These are phyloP conservation scores for Tigriopus californicus DNA, from an alignment of 2,888 invertebrate species.

Conservation along the genomic window DNA sequence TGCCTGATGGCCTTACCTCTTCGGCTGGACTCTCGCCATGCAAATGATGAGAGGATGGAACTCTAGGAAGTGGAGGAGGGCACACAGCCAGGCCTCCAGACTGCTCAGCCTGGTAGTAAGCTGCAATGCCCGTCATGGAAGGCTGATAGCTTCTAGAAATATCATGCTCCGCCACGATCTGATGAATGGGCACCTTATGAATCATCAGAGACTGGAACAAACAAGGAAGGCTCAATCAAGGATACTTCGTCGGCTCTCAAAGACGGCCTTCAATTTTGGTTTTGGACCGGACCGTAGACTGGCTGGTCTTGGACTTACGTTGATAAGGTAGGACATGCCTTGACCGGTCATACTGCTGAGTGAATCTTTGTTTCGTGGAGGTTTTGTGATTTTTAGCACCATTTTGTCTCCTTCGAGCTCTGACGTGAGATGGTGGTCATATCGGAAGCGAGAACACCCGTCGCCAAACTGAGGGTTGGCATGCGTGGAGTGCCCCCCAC, in stretches of 20 bases:
- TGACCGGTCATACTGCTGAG: constrained; percentile 20
- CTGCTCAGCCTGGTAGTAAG: constrained; percentile 24
- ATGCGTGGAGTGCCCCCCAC: too few species aligned
- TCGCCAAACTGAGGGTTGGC: neutral
- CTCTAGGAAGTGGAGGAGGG: constrained; percentile 10
- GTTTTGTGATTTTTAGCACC: constrained; percentile 17
- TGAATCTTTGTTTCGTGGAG: constrained; percentile 20
- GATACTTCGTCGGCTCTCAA: too few species aligned
- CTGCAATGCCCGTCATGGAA: constrained; percentile 61
- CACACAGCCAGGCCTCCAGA: constrained; percentile 12
- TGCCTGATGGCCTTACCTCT: constrained; percentile 6
- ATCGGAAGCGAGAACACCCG: neutral
- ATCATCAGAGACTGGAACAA: constrained; percentile 3
- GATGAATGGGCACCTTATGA: constrained; percentile 13
- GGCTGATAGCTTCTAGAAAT: constrained; percentile 33
- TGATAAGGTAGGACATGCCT: constrained; percentile 19
- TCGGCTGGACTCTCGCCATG: constrained; percentile 16
- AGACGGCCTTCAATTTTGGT: neutral
- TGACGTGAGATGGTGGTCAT: constrained; percentile 4
- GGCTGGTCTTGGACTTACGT: constrained; percentile 16
- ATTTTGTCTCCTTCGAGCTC: constrained; percentile 15
- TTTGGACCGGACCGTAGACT: neutral
- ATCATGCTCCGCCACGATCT: constrained; percentile 7
- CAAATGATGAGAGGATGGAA: constrained; percentile 13
- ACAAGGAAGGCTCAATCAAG: neutral